Percentiles rank a stretch among this genome's conserved stretches.
Conservation (phyloP, 2,113 vertebrate genomes). For the Corythaixoides concolor region DNA sequence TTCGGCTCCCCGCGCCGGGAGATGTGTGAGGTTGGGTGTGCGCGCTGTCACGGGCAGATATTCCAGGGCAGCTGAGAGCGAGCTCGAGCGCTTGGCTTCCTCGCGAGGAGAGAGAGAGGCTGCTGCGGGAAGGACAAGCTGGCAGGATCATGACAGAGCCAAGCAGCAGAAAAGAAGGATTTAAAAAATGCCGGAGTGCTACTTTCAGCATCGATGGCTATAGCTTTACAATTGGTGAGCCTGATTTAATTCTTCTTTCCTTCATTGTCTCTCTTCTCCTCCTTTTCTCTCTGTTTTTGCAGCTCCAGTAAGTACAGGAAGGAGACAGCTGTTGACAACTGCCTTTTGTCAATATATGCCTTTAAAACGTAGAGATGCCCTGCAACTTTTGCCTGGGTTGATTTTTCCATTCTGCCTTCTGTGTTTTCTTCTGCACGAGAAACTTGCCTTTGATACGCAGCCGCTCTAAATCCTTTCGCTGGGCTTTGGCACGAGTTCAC, state of each 20-base stretch:
- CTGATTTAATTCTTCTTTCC: neutral
- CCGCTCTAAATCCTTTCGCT: fast-evolving
- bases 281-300: neutral
- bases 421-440: neutral
- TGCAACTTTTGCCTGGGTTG: neutral
- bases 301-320: neutral
- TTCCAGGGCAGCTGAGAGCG: neutral
- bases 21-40: slow-evolving; percentile 45
- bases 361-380: neutral
- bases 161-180: slow-evolving; percentile 86
- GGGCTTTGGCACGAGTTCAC: neutral
- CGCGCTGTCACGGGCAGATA: slow-evolving; percentile 27
- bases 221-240: slow-evolving; percentile 94
- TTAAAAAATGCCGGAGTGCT: slow-evolving; percentile 93
- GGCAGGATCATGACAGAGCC: slow-evolving; percentile 83
- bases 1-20: neutral
- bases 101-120: neutral
- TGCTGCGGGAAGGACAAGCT: neutral
- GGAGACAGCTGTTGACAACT: neutral
- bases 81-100: neutral
- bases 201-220: slow-evolving; percentile 97
- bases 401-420: neutral
- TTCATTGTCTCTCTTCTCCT: neutral
- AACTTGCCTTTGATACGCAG: neutral
- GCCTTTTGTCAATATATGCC: neutral